phyloP scores from a whole-genome alignment of 2,797 vertebrate species.

The Prionace glauca region DNA sequence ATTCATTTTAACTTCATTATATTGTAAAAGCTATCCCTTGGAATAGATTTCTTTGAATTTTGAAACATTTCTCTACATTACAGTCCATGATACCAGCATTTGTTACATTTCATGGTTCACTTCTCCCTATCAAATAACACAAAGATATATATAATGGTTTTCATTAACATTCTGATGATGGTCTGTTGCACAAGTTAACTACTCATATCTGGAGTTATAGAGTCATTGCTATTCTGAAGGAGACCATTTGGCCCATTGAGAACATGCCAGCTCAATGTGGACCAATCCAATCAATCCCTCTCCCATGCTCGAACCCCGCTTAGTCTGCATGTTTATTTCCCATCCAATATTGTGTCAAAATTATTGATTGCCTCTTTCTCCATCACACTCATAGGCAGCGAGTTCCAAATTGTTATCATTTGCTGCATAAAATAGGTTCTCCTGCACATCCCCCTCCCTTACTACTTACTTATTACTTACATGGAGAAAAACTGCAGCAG shows the following conservation, averaged over 20 bases:
- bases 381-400: no score
- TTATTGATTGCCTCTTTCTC: no score
- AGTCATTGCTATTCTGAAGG: no score
- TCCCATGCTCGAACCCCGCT: no score
- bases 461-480: no score
- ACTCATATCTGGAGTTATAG: background rate
- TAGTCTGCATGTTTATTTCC: no score
- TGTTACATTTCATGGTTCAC: background rate
- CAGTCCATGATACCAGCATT: background rate
- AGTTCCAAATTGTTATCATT: background rate
- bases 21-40: background rate
- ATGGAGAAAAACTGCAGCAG: no score
- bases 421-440: background rate
- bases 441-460: no score
- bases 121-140: background rate
- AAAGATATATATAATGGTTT: background rate
- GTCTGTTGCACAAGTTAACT: background rate
- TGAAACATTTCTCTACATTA: background rate
- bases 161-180: background rate
- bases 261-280: no score
- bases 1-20: slow-evolving; percentile 28
- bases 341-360: no score
- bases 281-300: no score
- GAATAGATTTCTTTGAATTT: slow-evolving; percentile 2
- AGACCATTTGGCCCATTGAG: no score